Evolutionary conservation across 2,888 invertebrate genomes (phyloP).

Genomic region (Abscondita cerata): DNA sequence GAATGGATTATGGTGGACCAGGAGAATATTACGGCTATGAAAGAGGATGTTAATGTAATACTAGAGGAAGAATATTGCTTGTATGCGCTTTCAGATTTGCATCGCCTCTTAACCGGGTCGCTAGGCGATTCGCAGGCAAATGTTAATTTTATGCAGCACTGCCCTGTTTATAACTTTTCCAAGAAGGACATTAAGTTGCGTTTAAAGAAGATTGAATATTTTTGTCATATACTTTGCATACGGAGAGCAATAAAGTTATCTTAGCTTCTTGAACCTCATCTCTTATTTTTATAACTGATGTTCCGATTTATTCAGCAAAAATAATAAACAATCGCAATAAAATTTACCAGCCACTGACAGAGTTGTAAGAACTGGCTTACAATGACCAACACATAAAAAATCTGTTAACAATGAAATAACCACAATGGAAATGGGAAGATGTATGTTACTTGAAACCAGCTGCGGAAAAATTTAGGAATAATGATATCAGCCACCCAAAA

Average conservation of each 20-base stretch:
- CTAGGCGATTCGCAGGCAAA: constrained; percentile 38
- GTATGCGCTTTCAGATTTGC: constrained; percentile 73
- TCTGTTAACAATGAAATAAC: no score
- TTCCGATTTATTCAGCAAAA: no score
- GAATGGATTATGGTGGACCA: constrained; percentile 64
- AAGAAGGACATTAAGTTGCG: constrained; percentile 63
- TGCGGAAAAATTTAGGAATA: no score
- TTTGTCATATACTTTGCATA: constrained; percentile 69
- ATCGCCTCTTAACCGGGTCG: constrained; percentile 62
- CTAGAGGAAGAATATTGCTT: constrained; percentile 70
- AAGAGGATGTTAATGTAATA: constrained; percentile 67
- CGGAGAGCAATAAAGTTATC: background rate
- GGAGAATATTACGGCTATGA: constrained; percentile 65
- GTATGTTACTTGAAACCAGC: no score
- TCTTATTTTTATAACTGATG: no score
- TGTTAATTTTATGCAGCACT: constrained; percentile 63
- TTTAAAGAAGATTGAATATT: constrained; percentile 75
- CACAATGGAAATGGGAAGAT: no score
- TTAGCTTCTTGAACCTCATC: no score
- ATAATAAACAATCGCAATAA: no score
- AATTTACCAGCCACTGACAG: no score
- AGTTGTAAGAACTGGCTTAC: no score
- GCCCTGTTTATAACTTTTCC: constrained; percentile 63
- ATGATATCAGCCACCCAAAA: no score
- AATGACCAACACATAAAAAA: no score